Conservation (phyloP, 2,888 invertebrate genomes). For the Apoda limacodes region DNA sequence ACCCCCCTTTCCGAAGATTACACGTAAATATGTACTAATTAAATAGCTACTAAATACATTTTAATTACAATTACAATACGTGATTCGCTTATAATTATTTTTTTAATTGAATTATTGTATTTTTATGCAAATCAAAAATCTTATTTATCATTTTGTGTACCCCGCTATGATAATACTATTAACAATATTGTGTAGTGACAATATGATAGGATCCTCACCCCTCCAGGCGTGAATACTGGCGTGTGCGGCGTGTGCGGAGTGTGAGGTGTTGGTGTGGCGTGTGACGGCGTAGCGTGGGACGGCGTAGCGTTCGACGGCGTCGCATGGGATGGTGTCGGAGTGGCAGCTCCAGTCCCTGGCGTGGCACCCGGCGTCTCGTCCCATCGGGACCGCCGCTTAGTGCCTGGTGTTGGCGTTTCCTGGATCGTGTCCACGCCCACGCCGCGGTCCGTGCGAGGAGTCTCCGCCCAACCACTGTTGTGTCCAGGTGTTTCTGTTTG, state of each 20-base stretch:
- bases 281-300: constrained; percentile 78
- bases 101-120: no score
- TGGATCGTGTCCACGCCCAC: constrained; percentile 82
- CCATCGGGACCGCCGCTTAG: constrained; percentile 97
- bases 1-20: no score
- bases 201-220: constrained; percentile 52
- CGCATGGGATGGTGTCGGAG: constrained; percentile 78
- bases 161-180: neutral
- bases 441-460: constrained; percentile 93
- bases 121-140: no score
- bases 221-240: constrained; percentile 83
- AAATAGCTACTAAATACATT: no score
- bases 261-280: constrained; percentile 74
- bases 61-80: no score
- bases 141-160: no score
- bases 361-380: constrained; percentile 95
- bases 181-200: neutral
- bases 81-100: no score
- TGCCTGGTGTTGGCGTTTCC: constrained; percentile 95
- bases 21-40: no score
- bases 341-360: constrained; percentile 79
- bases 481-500: constrained; percentile 94
- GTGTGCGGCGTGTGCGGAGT: constrained; percentile 74
- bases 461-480: constrained; percentile 98
- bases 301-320: constrained; percentile 82